Evolutionary conservation across 1,140 invertebrate genomes (phyloP).

Genomic region (Elymnias hypermnestra): DNA sequence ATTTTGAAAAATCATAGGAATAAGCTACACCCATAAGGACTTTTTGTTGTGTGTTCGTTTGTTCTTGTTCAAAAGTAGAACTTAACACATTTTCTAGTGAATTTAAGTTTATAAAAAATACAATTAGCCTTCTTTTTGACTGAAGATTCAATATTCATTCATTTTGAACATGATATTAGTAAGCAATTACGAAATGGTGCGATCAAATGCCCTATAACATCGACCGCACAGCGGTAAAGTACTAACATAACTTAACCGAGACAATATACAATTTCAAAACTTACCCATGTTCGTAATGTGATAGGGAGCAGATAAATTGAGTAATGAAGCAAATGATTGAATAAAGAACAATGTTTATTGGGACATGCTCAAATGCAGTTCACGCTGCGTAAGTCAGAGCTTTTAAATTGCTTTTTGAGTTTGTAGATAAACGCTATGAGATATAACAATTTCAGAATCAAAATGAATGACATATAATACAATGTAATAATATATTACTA

Average conservation of each 20-base stretch:
- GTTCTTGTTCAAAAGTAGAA: too few relatives aligned
- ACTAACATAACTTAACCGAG: constrained; percentile 26
- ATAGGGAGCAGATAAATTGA: constrained; percentile 47
- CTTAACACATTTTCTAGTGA: too few relatives aligned
- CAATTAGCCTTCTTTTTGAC: too few relatives aligned
- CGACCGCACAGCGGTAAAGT: constrained; percentile 46
- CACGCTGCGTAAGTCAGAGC: constrained; percentile 3
- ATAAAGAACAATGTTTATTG: constrained; percentile 23
- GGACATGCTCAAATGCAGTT: constrained; percentile 5
- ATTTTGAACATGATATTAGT: not conserved
- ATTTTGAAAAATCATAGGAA: too few relatives aligned
- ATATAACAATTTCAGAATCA: not conserved
- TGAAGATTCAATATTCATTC: not conserved
- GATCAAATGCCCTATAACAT: constrained; percentile 44
- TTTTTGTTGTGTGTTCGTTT: too few relatives aligned
- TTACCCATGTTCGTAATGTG: constrained; percentile 42
- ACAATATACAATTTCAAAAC: constrained; percentile 51
- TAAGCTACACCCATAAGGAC: too few relatives aligned
- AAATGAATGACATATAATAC: not conserved
- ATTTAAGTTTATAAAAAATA: too few relatives aligned
- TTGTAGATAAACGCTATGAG: constrained; percentile 4
- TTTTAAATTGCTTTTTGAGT: constrained; percentile 13
- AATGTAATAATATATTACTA: not conserved
- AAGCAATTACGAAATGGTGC: constrained; percentile 13
- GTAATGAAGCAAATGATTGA: constrained; percentile 31